Percentiles rank a stretch among this genome's conserved stretches.
These are phyloP conservation scores for Cyclura pinguis DNA, from an alignment of 2,797 vertebrate genomes.

Conservation along the genomic window DNA sequence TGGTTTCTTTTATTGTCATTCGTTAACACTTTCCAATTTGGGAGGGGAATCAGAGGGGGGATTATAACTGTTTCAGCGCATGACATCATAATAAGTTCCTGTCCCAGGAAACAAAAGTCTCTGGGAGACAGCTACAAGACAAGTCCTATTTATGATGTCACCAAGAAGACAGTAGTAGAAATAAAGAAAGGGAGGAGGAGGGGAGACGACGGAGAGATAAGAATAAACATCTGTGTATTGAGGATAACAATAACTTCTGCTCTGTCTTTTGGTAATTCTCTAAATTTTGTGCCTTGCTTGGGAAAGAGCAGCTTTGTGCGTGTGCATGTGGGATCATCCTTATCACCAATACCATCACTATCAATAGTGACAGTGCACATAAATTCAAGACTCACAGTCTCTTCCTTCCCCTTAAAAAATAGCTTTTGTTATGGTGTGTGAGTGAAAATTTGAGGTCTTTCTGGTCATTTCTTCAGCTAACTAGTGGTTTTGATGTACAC, in stretches of 20 bases:
- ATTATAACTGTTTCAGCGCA: conserved; percentile 71
- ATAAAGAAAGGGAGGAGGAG: conserved; percentile 62
- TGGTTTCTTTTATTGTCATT: conserved; percentile 72
- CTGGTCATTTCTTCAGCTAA: background rate
- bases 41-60: conserved; percentile 58
- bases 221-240: conserved; percentile 78
- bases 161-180: conserved; percentile 74
- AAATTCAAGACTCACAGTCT: conserved; percentile 71
- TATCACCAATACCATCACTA: conserved; percentile 49
- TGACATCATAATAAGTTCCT: conserved; percentile 84
- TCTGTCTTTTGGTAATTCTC: conserved; percentile 64
- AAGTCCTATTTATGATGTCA: conserved; percentile 82
- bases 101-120: conserved; percentile 82
- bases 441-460: background rate
- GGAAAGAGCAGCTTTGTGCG: conserved; percentile 56
- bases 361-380: conserved; percentile 40
- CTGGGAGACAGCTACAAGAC: conserved; percentile 71
- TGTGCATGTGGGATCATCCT: conserved; percentile 71
- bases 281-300: conserved; percentile 69
- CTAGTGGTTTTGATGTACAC: background rate
- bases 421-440: background rate
- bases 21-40: conserved; percentile 59
- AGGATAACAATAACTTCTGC: conserved; percentile 74
- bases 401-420: background rate
- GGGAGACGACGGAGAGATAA: background rate